These are phyloP conservation scores for Eremophila alpestris DNA, from an alignment of 2,797 vertebrate species.

Conservation along the genomic window DNA sequence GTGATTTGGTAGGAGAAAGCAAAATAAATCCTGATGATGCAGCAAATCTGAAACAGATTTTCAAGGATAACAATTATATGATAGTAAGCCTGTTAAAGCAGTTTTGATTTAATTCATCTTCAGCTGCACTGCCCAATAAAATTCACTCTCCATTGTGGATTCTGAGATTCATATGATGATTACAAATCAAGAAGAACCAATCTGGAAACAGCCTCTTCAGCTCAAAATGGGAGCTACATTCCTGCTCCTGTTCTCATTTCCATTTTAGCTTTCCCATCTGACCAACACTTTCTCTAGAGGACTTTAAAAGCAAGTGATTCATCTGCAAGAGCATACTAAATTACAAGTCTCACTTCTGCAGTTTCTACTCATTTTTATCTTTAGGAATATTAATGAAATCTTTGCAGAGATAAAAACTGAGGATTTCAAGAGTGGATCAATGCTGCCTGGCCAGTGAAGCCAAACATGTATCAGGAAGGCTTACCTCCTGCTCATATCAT, in stretches of 20 bases:
- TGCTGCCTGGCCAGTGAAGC: neutral
- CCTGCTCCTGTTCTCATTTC: conserved; percentile 8
- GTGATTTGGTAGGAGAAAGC: neutral
- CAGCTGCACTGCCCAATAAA: neutral
- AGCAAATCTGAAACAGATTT: neutral
- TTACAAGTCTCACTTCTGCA: neutral
- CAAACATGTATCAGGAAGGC: neutral
- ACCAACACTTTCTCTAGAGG: neutral
- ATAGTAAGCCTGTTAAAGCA: neutral
- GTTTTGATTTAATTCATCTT: neutral
- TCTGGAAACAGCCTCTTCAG: neutral
- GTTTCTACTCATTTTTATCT: neutral
- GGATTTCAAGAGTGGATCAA: neutral
- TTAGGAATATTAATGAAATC: neutral
- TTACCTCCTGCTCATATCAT: neutral
- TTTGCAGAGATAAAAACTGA: neutral
- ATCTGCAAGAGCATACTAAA: neutral
- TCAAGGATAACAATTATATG: neutral
- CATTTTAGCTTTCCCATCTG: conserved; percentile 12
- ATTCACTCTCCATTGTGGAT: neutral
- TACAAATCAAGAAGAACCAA: neutral
- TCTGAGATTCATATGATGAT: neutral
- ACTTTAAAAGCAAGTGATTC: conserved; percentile 21
- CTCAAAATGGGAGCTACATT: neutral
- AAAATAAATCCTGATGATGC: neutral